These are phyloP conservation scores for Hecatera dysodea DNA, from an alignment of 2,888 invertebrate species.

Conservation along the genomic window DNA sequence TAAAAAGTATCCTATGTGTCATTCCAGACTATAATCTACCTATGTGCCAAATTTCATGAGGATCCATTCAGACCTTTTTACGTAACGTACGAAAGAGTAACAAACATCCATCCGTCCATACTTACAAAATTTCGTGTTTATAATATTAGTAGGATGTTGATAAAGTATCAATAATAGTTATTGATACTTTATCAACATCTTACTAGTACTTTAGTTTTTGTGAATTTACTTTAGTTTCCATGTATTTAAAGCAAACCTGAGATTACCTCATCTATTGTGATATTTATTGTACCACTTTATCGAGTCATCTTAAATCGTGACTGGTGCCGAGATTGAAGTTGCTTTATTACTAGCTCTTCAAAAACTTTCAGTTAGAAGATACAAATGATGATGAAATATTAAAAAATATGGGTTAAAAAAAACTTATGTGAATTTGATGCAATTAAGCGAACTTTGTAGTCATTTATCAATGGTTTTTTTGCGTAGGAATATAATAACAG, in stretches of 20 bases:
- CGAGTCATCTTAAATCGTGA: slow-evolving; percentile 32
- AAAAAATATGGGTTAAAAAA: neutral
- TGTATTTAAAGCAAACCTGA: neutral
- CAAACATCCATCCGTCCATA: too few relatives aligned
- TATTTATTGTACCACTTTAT: slow-evolving; percentile 38
- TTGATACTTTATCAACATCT: neutral
- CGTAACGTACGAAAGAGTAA: too few relatives aligned
- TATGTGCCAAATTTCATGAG: too few relatives aligned
- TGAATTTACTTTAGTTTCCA: too few relatives aligned
- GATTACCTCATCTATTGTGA: slow-evolving; percentile 28
- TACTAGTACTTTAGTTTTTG: neutral
- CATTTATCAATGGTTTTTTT: neutral
- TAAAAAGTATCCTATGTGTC: too few relatives aligned
- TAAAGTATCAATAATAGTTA: neutral
- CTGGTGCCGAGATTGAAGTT: slow-evolving; percentile 13
- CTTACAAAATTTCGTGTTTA: too few relatives aligned
- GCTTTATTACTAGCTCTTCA: slow-evolving; percentile 18
- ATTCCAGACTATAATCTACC: too few relatives aligned
- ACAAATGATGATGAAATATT: slow-evolving; percentile 15
- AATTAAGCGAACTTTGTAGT: neutral
- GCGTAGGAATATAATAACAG: neutral
- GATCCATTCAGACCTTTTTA: too few relatives aligned
- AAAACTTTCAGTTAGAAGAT: slow-evolving; percentile 1
- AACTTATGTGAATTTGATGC: neutral
- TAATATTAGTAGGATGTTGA: too few relatives aligned